These are phyloP conservation scores for Antheraea assamensis DNA, from an alignment of 2,888 invertebrate genomes.

Conservation along the genomic window DNA sequence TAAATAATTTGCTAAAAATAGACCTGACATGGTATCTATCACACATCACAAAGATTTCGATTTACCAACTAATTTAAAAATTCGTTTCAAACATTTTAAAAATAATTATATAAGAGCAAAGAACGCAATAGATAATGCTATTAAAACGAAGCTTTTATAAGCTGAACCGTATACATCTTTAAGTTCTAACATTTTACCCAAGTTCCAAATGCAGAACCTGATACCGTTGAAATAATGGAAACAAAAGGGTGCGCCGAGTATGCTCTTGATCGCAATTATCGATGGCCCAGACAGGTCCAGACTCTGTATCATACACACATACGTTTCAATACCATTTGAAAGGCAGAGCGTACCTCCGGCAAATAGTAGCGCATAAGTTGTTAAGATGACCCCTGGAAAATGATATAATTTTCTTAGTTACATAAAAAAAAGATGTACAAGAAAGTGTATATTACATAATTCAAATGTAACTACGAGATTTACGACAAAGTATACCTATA, in stretches of 20 bases:
- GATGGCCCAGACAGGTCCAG: constrained; percentile 45
- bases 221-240: constrained; percentile 67
- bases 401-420: neutral
- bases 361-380: constrained; percentile 49
- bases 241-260: constrained; percentile 53
- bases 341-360: constrained; percentile 56
- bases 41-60: neutral
- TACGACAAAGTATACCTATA: too few relatives aligned
- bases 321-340: constrained; percentile 62
- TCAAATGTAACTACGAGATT: neutral
- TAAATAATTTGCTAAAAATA: neutral
- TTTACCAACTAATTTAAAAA: neutral
- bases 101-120: constrained; percentile 40
- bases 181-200: constrained; percentile 44
- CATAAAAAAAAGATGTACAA: neutral
- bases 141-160: constrained; percentile 39
- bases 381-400: constrained; percentile 54
- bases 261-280: constrained; percentile 51
- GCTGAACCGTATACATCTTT: constrained; percentile 50
- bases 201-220: constrained; percentile 58
- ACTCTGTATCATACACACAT: constrained; percentile 63
- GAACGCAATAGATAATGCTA: constrained; percentile 31
- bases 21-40: neutral
- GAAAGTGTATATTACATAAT: neutral
- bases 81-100: constrained; percentile 31